Base-by-base conservation (phyloP, 2,888 invertebrate genomes). In the Ashinkailepas kermadecensis region DNA sequence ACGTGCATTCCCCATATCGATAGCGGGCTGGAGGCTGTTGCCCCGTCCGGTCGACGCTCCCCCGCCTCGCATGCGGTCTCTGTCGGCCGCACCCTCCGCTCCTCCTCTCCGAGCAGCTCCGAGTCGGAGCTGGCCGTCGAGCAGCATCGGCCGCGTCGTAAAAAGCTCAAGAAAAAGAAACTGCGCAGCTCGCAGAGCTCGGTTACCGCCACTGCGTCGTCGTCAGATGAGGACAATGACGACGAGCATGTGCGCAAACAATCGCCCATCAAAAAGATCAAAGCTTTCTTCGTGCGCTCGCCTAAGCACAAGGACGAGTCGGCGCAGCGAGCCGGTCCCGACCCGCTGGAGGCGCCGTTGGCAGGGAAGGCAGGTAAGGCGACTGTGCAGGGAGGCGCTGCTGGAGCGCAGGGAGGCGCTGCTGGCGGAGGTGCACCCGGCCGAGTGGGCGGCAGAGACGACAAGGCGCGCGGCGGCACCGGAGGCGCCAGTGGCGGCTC, bases 141-240 rank as follows among this genome's bases (percentile, higher is more conserved):
- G 54, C 10, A 21, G 2, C 39, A 13, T 15, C 74, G 54, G 56
- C 74, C 74, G 21, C 79, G 79, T 0, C 79, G 79, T n/a, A 79
- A 59, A n/a, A 79, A 79, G 25, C 18, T 79, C 0, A 79, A 59
- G 15, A 79, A 79, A 58, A 79, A 79, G 15, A 79, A 79, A 18
- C 23, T 25, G 23, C 59, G 57, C 11, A 79, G 79, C 21, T 79
- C 79, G n/a, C 79, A 74, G 54, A 74, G 74, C 56, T 74, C 74
- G 39, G 18, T 21, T 12, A 56, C 74, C 54, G 74, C 54, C 21
- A 21, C 23, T 13, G 23, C 74, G 11, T 74, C 70, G 25, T 67
- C 67, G 25, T 67, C 67, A 3, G 21, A 23, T 0, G 74, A 74
- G 15, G 74, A 74, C 21, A 56, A 6, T 1, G 54, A 74, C 21